Percentiles rank a stretch among this genome's conserved stretches.
Evolutionary conservation across 37 sponge, comb jelly and placozoan species (phyloP).

Genomic region (Beroe forskalii): DNA sequence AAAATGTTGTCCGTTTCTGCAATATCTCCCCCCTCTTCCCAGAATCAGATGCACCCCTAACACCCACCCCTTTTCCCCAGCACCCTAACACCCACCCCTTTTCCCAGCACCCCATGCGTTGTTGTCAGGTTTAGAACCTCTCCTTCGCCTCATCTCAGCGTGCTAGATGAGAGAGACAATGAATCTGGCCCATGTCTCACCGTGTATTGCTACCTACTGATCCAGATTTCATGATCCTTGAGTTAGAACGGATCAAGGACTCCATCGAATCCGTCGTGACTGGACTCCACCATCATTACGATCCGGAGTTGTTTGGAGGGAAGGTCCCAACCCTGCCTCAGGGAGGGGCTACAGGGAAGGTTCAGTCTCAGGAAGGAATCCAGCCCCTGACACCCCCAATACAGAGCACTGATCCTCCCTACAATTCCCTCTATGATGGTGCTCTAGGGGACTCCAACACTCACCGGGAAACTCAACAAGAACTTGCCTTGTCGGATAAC

Average conservation of each 20-base stretch:
- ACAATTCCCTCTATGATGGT: not conserved
- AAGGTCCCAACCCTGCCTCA: not conserved
- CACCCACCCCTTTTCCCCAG: no score
- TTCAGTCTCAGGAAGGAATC: not conserved
- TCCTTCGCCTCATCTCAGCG: no score
- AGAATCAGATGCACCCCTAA: no score
- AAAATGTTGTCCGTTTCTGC: no score
- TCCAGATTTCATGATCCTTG: slow-evolving; percentile 12
- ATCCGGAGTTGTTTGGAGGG: not conserved
- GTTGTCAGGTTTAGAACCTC: no score
- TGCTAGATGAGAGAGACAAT: no score
- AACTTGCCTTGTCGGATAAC: not conserved
- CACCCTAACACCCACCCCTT: no score
- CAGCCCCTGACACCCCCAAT: not conserved
- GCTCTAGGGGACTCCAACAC: not conserved
- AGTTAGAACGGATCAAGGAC: slow-evolving; percentile 20
- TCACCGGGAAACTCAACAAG: not conserved
- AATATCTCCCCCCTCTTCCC: no score
- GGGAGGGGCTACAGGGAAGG: not conserved
- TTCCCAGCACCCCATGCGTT: no score
- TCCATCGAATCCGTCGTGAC: not conserved
- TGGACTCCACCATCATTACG: not conserved
- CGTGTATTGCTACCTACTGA: no score
- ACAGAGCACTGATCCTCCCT: not conserved
- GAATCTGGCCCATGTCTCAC: no score